Evolutionary conservation across 2,113 vertebrate species (phyloP), one percentile per base, ranked within the genome.

Genomic region (Theristicus caerulescens): DNA sequence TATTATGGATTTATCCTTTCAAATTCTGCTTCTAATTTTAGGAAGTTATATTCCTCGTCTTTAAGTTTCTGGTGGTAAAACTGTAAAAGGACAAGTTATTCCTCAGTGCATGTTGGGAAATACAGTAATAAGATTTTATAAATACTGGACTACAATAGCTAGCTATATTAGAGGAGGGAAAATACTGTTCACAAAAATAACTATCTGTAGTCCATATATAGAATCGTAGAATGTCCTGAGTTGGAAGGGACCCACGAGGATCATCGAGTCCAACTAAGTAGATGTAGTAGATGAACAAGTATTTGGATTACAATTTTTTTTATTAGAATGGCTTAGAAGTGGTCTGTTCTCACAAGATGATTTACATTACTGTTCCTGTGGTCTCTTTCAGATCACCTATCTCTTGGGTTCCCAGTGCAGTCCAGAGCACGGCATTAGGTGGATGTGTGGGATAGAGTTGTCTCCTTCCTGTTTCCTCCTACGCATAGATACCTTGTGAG

Each of bases 11-110:
- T 95, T 84, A 58, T 94, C 38, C 54, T 94, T 92, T 89, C 20
- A 72, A 82, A 89, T 89, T 87, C 77, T 91, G 77, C 31, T 89
- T 79, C 95, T 97, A 76, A 92, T 91, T 97, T 96, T 91, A 82
- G 91, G 88, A 86, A 93, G 57, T 90, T 71, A 5, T 65, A 61
- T 82, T 94, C 25, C 34, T 62, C 10, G 0, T 82, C 61, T 90
- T 59, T 73, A 90, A 74, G 27, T 87, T 94, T 93, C 69, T 72
- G 19, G 26, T 38, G 18, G 49, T 76, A 47, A 65, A 94, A 79
- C 88, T 97, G 86, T 93, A 95, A 95, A 95, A 92, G 81, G 86
- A 69, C 36, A 94, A 89, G 70, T 76, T 91, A 79, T 54, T 92
- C 49, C 31, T 91, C 58, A 87, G 52, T 3, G 4, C 32, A 34